Evolutionary conservation across 2,797 vertebrate genomes (phyloP), one percentile per base, ranked within the genome.

Genomic region (Buphagus erythrorhynchus): DNA sequence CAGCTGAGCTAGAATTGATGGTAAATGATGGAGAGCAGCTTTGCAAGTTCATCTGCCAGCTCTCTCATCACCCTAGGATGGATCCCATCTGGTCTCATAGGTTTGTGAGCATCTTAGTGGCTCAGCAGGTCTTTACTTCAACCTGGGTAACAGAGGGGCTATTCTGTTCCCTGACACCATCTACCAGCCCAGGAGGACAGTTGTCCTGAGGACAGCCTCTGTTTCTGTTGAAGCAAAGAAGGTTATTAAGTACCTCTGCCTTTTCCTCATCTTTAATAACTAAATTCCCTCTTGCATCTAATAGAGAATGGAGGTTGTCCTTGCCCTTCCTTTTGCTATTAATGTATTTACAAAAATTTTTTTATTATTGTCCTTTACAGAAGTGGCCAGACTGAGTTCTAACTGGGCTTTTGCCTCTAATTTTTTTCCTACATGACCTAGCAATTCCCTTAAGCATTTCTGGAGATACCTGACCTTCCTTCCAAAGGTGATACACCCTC

Each of bases 131-230:
- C 21, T 61, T 43, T 61, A 28, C 38, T 52, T 61, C 0, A 0
- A 43, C 14, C 17, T 36, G 38, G 4, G 5, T 61, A 26, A 8
- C 0, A 10, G 7, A 11, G 20, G 5, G 5, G 4, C 55, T 16
- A 0, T 21, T 25, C 55, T 71, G 21, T 14, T 81, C n/a, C 11
- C 26, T 61, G 38, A n/a, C 7, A 52, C 9, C 22, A 36, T 10
- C 36, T 42, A 21, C 57, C 35, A 51, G 29, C 57, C 35, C 29
- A 51, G 58, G 46, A 62, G 46, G 31, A 17, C 18, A 28, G 36
- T 17, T 75, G 36, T 49, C 35, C 14, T 75, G 78, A n/a, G 55
- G 31, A 33, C 24, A 29, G 4, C 3, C 19, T 55, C 16, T 29
- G 13, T 63, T 48, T 65, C 29, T 73, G 7, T 48, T 83, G 31